Evolutionary conservation across 2,113 vertebrate genomes (phyloP).

Genomic region (Chinchilla lanigera): DNA sequence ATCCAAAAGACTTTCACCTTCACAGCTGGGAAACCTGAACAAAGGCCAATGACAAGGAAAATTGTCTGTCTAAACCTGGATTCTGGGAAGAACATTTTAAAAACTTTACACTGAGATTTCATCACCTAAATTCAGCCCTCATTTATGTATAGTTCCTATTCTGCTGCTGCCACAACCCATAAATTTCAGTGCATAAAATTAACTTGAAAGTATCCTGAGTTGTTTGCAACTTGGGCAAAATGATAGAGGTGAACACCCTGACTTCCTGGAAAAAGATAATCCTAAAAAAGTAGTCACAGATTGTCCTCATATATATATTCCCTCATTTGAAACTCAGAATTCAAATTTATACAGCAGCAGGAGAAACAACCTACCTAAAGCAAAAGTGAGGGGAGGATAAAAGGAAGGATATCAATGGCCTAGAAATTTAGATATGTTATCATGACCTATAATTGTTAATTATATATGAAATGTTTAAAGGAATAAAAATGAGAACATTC

Average conservation of each 20-base stretch:
- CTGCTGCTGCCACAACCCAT: background rate
- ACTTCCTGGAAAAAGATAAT: conserved; percentile 21
- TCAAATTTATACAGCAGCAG: background rate
- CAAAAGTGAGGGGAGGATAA: background rate
- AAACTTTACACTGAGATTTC: background rate
- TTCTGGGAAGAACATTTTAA: background rate
- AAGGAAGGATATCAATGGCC: background rate
- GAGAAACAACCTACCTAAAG: background rate
- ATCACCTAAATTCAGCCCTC: background rate
- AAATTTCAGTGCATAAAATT: conserved; percentile 19
- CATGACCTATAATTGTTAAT: background rate
- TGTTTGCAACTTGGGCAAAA: background rate
- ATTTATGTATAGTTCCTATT: conserved; percentile 17
- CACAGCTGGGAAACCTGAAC: background rate
- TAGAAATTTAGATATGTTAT: background rate
- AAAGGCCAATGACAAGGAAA: background rate
- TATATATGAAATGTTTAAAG: background rate
- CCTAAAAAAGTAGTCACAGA: background rate
- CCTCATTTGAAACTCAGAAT: conserved; percentile 13
- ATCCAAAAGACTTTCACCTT: background rate
- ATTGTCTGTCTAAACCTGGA: background rate
- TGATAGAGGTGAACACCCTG: background rate
- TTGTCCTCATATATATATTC: background rate
- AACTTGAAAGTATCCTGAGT: background rate
- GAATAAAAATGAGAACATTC: background rate